Conservation (phyloP, 2,888 invertebrate species). For the Teleiodes luculella region DNA sequence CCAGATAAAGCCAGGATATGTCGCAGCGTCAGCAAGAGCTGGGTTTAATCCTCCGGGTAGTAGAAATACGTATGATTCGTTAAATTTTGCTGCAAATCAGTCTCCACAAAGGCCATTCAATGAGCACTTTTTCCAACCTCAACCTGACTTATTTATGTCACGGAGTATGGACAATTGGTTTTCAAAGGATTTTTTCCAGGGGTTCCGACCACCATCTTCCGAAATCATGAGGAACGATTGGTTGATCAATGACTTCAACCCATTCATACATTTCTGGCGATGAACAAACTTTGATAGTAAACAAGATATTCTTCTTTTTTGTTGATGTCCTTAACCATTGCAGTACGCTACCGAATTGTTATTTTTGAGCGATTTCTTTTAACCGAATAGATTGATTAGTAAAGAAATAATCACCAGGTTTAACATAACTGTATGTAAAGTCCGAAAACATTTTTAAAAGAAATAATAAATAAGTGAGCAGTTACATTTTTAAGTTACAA, state of each 20-base stretch:
- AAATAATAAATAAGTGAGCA: too few relatives aligned
- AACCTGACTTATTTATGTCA: conserved; percentile 28
- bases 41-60: conserved; percentile 30
- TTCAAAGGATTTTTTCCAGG: conserved; percentile 35
- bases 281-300: conserved; percentile 16
- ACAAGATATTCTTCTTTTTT: too few relatives aligned
- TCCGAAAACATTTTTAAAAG: too few relatives aligned
- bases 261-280: conserved; percentile 41
- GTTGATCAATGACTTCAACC: conserved; percentile 45
- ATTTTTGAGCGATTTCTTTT: too few relatives aligned
- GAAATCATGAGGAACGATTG: conserved; percentile 34
- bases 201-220: conserved; percentile 28
- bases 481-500: too few relatives aligned
- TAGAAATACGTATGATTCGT: background rate
- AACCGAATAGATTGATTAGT: too few relatives aligned
- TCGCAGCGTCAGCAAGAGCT: conserved; percentile 42
- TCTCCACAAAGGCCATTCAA: conserved; percentile 23
- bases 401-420: too few relatives aligned
- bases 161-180: conserved; percentile 38
- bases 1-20: conserved; percentile 46
- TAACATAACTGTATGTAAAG: too few relatives aligned
- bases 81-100: background rate
- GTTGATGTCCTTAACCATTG: too few relatives aligned
- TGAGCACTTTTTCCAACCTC: conserved; percentile 29
- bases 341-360: too few relatives aligned